Conservation (phyloP, 2,888 invertebrate genomes). For the Phytoseiulus persimilis region DNA sequence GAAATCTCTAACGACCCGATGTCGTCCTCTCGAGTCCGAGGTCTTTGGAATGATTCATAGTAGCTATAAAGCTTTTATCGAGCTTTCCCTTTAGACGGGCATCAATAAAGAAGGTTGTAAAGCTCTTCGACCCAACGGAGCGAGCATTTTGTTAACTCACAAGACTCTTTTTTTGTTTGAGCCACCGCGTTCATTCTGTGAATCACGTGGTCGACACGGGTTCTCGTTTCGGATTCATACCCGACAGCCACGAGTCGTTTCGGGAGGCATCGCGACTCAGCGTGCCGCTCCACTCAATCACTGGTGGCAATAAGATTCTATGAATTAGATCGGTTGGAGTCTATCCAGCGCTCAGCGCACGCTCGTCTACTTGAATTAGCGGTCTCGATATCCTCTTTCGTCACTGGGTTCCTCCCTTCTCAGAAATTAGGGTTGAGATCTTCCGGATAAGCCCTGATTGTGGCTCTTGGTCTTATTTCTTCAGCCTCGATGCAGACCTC, state of each 20-base stretch:
- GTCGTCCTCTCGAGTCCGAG: slow-evolving; percentile 5
- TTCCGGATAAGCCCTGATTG: too few relatives aligned
- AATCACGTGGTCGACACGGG: neutral
- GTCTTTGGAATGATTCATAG: slow-evolving; percentile 5
- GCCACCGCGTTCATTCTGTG: neutral
- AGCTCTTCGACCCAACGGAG: neutral
- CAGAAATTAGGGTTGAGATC: too few relatives aligned
- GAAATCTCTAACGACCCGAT: neutral
- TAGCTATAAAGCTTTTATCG: slow-evolving; percentile 5
- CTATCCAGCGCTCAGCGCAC: neutral
- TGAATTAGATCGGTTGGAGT: neutral
- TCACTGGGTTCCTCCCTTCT: too few relatives aligned
- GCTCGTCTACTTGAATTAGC: neutral
- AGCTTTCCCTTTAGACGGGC: neutral
- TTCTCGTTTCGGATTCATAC: neutral
- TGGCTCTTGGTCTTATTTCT: too few relatives aligned
- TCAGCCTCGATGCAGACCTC: too few relatives aligned
- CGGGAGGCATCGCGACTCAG: too few relatives aligned
- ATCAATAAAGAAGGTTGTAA: neutral
- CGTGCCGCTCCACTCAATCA: neutral
- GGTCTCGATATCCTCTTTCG: neutral
- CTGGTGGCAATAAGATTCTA: neutral
- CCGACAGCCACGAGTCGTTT: neutral
- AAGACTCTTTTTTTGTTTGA: neutral
- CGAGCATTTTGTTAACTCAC: slow-evolving; percentile 5